phyloP scores from a whole-genome alignment of 1,140 invertebrate species.

The Aradophagus sp. region DNA sequence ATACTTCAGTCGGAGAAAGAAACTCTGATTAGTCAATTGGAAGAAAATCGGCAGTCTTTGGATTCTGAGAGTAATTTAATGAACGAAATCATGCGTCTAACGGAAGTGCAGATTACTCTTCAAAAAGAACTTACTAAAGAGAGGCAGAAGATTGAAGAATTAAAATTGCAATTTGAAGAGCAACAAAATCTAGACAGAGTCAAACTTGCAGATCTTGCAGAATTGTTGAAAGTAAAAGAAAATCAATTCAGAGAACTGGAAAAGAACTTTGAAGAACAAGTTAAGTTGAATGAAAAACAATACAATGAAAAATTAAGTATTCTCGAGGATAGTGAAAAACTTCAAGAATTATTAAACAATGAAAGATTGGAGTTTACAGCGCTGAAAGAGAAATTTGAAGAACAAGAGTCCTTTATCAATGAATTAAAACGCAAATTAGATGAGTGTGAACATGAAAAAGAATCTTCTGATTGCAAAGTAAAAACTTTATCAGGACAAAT shows the following conservation, averaged over 20 bases:
- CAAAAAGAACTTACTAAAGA: conserved; percentile 4
- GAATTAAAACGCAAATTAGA: background rate
- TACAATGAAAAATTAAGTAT: too few species aligned
- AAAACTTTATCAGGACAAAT: background rate
- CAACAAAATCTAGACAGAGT: background rate
- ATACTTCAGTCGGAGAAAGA: too few species aligned
- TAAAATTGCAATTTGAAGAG: conserved; percentile 1
- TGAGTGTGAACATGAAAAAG: background rate
- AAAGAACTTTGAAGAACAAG: conserved; percentile 3
- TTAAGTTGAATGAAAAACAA: conserved; percentile 5
- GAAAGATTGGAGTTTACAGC: too few species aligned
- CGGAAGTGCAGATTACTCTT: background rate
- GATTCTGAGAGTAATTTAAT: too few species aligned
- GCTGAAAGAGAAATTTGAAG: too few species aligned
- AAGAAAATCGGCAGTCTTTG: too few species aligned
- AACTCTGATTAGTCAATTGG: too few species aligned
- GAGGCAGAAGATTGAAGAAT: background rate
- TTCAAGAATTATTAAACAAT: background rate
- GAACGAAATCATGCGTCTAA: too few species aligned
- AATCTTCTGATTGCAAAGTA: background rate
- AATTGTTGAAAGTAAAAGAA: conserved; percentile 9
- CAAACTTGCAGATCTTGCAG: background rate
- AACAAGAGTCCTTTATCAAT: background rate
- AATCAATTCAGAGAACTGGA: conserved; percentile 14
- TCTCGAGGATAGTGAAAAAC: too few species aligned